A percentile compares a stretch with the other conserved stretches of the same genome.
These are phyloP conservation scores for Dynastes hyllus DNA, from an alignment of 2,888 invertebrate genomes.

Conservation along the genomic window DNA sequence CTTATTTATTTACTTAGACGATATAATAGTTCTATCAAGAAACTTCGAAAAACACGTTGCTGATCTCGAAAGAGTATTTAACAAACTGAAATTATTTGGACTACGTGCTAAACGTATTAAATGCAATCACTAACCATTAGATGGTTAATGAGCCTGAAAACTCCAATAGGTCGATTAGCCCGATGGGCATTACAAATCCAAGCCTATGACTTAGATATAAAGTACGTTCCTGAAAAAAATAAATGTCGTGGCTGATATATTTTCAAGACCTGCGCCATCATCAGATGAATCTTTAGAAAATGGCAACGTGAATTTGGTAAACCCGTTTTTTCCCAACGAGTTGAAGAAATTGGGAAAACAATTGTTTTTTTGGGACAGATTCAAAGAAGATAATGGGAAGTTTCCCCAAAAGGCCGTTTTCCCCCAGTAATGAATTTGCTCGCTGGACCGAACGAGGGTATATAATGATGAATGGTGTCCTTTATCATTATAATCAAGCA, in stretches of 20 bases:
- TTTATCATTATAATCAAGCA: too few species aligned
- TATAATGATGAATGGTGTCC: too few species aligned
- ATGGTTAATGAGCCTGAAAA: slow-evolving; percentile 68
- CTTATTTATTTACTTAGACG: slow-evolving; percentile 59
- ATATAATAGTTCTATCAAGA: slow-evolving; percentile 58
- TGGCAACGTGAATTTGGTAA: not conserved
- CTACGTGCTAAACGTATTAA: slow-evolving; percentile 57
- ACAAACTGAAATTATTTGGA: slow-evolving; percentile 52
- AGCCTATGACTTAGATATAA: slow-evolving; percentile 63
- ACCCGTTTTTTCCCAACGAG: too few species aligned
- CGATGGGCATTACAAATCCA: slow-evolving; percentile 68
- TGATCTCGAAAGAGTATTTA: slow-evolving; percentile 56
- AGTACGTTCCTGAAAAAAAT: slow-evolving; percentile 64
- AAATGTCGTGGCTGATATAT: slow-evolving; percentile 63
- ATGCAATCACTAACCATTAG: slow-evolving; percentile 63
- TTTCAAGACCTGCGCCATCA: slow-evolving; percentile 54
- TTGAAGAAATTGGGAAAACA: too few species aligned
- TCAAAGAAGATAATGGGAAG: slow-evolving; percentile 51
- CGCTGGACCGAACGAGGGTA: too few species aligned
- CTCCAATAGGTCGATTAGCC: slow-evolving; percentile 66
- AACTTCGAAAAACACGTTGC: slow-evolving; percentile 57
- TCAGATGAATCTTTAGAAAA: slow-evolving; percentile 49
- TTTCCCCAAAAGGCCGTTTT: too few species aligned
- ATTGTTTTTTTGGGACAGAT: too few species aligned
- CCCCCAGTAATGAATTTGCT: slow-evolving; percentile 25